Conservation (phyloP, 2,113 vertebrate genomes). For the Hiodon tergisus region DNA sequence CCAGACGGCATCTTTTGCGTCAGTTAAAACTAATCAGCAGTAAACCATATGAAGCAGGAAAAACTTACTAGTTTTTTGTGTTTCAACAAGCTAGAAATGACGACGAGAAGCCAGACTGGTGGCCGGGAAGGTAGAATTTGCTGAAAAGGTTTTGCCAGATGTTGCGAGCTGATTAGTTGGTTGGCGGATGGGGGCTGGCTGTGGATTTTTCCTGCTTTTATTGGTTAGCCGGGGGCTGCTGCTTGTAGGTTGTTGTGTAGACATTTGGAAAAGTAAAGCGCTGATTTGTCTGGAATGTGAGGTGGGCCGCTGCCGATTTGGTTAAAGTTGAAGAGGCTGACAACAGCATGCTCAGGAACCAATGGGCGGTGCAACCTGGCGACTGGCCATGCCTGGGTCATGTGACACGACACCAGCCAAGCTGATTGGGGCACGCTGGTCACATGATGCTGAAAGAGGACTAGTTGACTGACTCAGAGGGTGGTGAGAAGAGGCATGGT, state of each 20-base stretch:
- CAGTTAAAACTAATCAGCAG: conserved; percentile 82
- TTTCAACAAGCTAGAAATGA: conserved; percentile 99
- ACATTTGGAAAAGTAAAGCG: conserved; percentile 92
- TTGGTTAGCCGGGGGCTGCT: conserved; percentile 95
- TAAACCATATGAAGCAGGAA: conserved; percentile 96
- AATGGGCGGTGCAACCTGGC: conserved; percentile 97
- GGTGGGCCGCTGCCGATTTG: conserved; percentile 90
- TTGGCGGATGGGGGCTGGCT: conserved; percentile 69
- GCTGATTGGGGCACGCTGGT: conserved; percentile 97
- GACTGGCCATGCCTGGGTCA: conserved; percentile 98
- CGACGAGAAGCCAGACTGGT: conserved; percentile 95
- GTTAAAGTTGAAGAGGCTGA: conserved; percentile 98
- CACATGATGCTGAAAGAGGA: conserved; percentile 99
- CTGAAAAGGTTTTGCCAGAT: conserved; percentile 99
- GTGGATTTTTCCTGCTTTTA: conserved; percentile 95
- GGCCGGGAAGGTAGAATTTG: conserved; percentile 98
- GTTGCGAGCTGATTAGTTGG: conserved; percentile 98
- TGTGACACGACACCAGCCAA: conserved; percentile 98
- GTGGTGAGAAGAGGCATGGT: conserved; percentile 99
- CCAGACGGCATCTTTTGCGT: conserved; percentile 86
- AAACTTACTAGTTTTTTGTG: conserved; percentile 99
- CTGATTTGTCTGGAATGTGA: conserved; percentile 93
- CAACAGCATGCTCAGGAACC: conserved; percentile 98
- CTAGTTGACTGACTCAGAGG: conserved; percentile 99
- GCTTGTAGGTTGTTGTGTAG: conserved; percentile 95